Percentiles rank a stretch among this genome's conserved stretches.
Evolutionary conservation across 2,113 vertebrate species (phyloP).

Genomic region (Tragelaphus imberbis): DNA sequence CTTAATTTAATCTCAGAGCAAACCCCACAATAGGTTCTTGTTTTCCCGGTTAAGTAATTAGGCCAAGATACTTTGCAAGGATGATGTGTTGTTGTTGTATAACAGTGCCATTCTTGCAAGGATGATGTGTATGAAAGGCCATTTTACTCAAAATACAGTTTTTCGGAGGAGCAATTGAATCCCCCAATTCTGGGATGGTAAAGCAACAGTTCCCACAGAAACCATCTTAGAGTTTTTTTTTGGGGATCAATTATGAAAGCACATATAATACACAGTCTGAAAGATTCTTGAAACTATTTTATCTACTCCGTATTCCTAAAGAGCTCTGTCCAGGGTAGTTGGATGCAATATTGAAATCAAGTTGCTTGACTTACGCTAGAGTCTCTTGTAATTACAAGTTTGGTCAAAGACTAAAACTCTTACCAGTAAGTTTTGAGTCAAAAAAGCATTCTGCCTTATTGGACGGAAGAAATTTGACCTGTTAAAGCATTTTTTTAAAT

Average conservation of each 20-base stretch:
- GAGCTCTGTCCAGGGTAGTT: background rate
- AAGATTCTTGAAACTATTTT: background rate
- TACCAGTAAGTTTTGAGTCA: background rate
- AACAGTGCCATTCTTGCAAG: background rate
- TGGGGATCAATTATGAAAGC: background rate
- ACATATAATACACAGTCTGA: background rate
- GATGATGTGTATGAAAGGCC: background rate
- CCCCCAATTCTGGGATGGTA: background rate
- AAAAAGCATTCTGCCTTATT: background rate
- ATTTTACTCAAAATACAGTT: background rate
- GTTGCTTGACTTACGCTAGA: background rate
- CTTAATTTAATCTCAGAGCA: background rate
- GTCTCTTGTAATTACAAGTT: background rate
- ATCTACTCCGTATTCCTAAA: background rate
- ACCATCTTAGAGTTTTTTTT: background rate
- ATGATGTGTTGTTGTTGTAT: background rate
- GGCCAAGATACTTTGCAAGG: background rate
- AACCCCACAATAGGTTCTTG: background rate
- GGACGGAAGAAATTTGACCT: background rate
- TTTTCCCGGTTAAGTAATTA: background rate
- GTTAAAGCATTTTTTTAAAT: background rate
- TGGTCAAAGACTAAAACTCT: conserved; percentile 10
- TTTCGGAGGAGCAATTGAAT: background rate
- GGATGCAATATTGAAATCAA: background rate
- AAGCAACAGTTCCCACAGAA: background rate